Percentiles rank a stretch among this genome's conserved stretches.
These are phyloP conservation scores for Carettochelys insculpta DNA, from an alignment of 2,113 vertebrate genomes.

Conservation along the genomic window DNA sequence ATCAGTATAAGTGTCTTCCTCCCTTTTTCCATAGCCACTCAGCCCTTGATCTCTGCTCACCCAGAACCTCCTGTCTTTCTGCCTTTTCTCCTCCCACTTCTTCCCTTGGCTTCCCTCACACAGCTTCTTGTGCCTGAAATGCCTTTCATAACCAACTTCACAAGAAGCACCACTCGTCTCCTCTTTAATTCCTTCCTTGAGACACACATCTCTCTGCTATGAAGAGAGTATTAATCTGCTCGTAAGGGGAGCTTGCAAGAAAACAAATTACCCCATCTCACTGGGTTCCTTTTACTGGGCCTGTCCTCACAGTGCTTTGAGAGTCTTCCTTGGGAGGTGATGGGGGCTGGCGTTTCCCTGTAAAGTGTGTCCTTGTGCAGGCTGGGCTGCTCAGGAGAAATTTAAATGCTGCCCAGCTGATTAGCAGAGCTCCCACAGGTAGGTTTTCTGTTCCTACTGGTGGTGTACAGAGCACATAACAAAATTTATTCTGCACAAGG, in stretches of 20 bases:
- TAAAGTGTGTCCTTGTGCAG: no score
- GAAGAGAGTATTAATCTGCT: background rate
- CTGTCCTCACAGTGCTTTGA: background rate
- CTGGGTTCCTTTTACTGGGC: background rate
- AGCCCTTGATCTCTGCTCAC: background rate
- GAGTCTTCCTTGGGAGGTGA: background rate
- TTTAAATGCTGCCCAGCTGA: no score
- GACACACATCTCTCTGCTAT: background rate
- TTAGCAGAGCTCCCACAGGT: no score
- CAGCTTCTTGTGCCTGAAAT: background rate
- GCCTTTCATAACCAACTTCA: background rate
- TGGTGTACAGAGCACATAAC: no score
- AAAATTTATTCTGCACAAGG: no score
- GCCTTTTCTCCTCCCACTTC: background rate
- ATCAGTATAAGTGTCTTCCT: background rate
- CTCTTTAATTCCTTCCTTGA: background rate
- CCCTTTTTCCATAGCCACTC: accelerated
- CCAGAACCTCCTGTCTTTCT: slow-evolving; percentile 19
- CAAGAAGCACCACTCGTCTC: background rate
- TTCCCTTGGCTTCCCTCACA: background rate
- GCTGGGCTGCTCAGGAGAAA: no score
- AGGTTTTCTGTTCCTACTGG: no score
- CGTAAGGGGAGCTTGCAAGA: background rate
- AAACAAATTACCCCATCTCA: background rate
- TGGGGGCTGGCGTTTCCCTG: no score